Evolutionary conservation across 2,797 vertebrate genomes (phyloP).

Genomic region (Sebastes kiyomatsui): DNA sequence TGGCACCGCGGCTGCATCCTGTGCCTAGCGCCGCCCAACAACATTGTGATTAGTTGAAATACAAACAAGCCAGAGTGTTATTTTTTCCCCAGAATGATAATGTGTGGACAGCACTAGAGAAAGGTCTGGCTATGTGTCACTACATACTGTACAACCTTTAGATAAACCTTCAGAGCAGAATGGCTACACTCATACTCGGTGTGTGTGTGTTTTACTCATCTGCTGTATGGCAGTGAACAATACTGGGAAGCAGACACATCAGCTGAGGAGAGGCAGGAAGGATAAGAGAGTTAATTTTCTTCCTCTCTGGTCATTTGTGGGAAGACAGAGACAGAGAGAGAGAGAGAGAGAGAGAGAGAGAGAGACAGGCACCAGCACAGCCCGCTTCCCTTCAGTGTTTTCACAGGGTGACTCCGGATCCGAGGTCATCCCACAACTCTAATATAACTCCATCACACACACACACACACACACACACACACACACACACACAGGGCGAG

Average conservation of each 20-base stretch:
- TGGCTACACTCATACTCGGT: not conserved
- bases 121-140: too few species aligned
- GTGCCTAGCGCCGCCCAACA: not conserved
- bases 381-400: constrained; percentile 62
- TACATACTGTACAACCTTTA: not conserved
- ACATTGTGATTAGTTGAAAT: not conserved
- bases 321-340: not conserved
- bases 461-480: not conserved
- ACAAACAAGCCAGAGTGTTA: not conserved
- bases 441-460: not conserved
- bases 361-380: not conserved
- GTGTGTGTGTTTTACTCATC: constrained; percentile 28
- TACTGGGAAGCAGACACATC: constrained; percentile 49
- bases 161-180: not conserved
- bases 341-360: not conserved
- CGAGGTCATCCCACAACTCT: not conserved
- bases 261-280: constrained; percentile 49
- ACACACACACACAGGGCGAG: not conserved
- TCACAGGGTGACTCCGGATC: constrained; percentile 23
- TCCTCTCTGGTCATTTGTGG: constrained; percentile 2
- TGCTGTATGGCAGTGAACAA: constrained; percentile 36
- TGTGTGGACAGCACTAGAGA: too few species aligned
- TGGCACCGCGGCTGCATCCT: not conserved
- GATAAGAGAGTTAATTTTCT: constrained; percentile 57
- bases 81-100: not conserved